These are phyloP conservation scores for Heteromormyrus szaboi DNA, from an alignment of 2,797 vertebrate genomes.

Conservation along the genomic window DNA sequence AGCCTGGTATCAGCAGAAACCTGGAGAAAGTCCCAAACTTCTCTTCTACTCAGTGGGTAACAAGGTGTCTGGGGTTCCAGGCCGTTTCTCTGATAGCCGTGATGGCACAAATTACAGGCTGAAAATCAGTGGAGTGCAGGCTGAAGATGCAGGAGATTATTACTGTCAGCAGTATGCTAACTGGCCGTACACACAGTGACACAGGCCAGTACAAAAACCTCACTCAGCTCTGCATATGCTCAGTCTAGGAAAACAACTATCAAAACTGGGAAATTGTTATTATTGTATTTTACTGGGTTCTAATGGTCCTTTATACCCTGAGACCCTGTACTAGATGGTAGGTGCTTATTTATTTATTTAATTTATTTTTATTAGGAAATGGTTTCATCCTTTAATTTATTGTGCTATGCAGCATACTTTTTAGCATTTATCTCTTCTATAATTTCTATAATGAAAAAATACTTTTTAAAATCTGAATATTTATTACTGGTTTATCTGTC, in stretches of 20 bases:
- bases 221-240: not conserved
- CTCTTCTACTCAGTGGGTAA: not conserved
- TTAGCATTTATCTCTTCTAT: too few species aligned
- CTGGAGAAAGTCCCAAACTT: not conserved
- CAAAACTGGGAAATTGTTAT: not conserved
- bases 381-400: too few species aligned
- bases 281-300: not conserved
- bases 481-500: not conserved
- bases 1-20: not conserved
- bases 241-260: not conserved
- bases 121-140: not conserved
- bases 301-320: too few species aligned
- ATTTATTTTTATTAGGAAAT: too few species aligned
- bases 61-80: not conserved
- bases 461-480: not conserved
- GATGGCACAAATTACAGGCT: too few species aligned
- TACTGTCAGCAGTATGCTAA: too few species aligned
- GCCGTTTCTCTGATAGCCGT: not conserved
- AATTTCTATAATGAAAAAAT: too few species aligned
- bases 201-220: not conserved
- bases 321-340: too few species aligned
- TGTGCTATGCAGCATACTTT: too few species aligned
- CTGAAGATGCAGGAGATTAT: too few species aligned
- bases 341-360: too few species aligned
- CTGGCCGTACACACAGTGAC: too few species aligned